phyloP scores from a whole-genome alignment of 2,797 vertebrate species.

The Chromis chromis region DNA sequence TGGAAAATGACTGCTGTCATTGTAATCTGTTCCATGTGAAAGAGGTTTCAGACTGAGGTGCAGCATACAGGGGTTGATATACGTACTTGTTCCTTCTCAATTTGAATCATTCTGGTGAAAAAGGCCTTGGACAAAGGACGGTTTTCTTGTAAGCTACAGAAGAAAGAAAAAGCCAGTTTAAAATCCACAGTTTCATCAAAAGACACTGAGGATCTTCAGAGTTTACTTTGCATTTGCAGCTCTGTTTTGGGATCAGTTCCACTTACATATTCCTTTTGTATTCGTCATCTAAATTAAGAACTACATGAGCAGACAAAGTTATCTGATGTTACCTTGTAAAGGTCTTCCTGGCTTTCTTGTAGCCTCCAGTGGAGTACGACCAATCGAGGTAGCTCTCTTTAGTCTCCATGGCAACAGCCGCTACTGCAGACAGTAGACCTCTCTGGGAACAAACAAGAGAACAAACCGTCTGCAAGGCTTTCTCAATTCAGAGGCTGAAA shows the following conservation, averaged over 20 bases:
- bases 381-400: conserved; percentile 94
- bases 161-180: not conserved
- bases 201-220: not conserved
- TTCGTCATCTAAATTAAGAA: conserved; percentile 8
- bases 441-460: conserved; percentile 82
- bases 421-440: conserved; percentile 82
- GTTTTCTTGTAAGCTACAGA: conserved; percentile 89
- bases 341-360: conserved; percentile 89
- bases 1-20: not conserved
- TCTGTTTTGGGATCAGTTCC: not conserved
- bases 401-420: conserved; percentile 85
- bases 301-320: not conserved
- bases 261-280: not conserved
- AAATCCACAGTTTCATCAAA: not conserved
- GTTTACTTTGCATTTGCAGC: not conserved
- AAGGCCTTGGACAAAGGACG: conserved; percentile 90
- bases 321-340: conserved; percentile 88
- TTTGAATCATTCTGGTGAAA: conserved; percentile 93
- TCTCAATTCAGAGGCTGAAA: conserved; percentile 41
- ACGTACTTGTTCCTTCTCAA: conserved; percentile 94
- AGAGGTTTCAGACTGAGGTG: not conserved
- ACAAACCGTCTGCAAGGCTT: conserved; percentile 39
- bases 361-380: conserved; percentile 89
- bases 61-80: not conserved
- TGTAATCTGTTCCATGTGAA: not conserved